Base-by-base conservation (phyloP, 2,113 vertebrate species). In the Bambusicola thoracicus region DNA sequence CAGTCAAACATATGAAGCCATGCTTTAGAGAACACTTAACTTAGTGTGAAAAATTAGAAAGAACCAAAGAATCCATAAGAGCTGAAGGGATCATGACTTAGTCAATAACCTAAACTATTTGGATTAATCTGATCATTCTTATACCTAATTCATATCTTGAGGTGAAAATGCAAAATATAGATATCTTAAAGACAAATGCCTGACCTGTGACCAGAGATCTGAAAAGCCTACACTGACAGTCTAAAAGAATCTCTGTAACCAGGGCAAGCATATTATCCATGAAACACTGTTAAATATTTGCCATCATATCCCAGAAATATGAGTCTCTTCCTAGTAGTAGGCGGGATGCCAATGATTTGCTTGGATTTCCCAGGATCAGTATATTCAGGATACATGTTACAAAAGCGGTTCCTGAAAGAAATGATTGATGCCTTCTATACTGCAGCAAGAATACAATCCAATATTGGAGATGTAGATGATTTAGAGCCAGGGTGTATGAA, bases 401-500 rank as follows among this genome's bases (percentile, higher is more conserved):
- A 82, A 36, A 94, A 93, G 72, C 34, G 56, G 87, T 89, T 90
- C 58, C 13, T 56, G 70, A 78, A 90, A 85, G 83, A 93, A 94
- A 81, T 89, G 56, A 85, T 93, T 81, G 77, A 94, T 93, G 59
- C 7, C 20, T 86, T 65, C 95, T 76, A 36, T 88, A 83, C 32
- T 78, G 72, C 24, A 91, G 73, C 30, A 58, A 74, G 81, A 93
- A 92, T 94, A 55, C 73, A 12, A 41, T 72, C 51, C 27, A 40
- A 73, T 96, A 93, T 81, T 89, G 81, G 76, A 90, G 65, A 51
- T 90, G 84, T 21, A 78, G 56, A 65, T 94, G 63, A 90, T 79
- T 97, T 91, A 96, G 97, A 95, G 70, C 66, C 73, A 81, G 86
- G 78, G 84, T 84, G 85, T 49, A 84, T 12, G 48, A 55, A 94